Conservation (phyloP, 2,888 invertebrate species). For the Blomia tropicalis region DNA sequence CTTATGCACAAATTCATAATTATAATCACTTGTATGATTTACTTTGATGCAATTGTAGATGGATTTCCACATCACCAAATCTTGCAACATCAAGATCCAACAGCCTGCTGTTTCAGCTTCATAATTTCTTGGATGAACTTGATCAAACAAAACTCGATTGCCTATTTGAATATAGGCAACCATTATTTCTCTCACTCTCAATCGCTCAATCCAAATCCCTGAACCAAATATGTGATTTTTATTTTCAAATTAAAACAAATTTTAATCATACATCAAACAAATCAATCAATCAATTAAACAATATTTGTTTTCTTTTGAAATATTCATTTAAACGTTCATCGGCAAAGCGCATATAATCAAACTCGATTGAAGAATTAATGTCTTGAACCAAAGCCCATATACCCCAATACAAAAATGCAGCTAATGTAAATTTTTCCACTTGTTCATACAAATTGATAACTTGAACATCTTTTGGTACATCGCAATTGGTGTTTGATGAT, state of each 20-base stretch:
- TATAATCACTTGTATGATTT: not conserved
- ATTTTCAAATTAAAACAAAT: no score
- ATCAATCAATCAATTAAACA: no score
- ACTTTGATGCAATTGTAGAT: not conserved
- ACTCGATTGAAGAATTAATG: conserved; percentile 69
- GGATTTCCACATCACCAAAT: conserved; percentile 10
- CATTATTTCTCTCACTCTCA: no score
- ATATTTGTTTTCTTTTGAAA: conserved; percentile 4
- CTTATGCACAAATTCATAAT: not conserved
- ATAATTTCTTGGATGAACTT: no score
- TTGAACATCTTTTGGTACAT: conserved; percentile 34
- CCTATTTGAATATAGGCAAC: no score
- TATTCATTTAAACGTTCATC: conserved; percentile 16
- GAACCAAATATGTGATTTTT: no score
- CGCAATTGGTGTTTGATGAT: conserved; percentile 2
- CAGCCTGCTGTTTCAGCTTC: not conserved
- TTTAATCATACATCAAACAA: no score
- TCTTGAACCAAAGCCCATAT: conserved; percentile 80
- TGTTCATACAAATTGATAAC: conserved; percentile 53
- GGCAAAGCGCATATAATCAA: conserved; percentile 55
- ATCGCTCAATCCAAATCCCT: no score
- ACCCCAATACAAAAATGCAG: conserved; percentile 75
- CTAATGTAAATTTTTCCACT: conserved; percentile 60
- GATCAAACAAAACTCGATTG: no score
- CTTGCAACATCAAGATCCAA: conserved; percentile 6